Conservation (phyloP, 2,113 vertebrate genomes). For the Sisor rabdophorus region DNA sequence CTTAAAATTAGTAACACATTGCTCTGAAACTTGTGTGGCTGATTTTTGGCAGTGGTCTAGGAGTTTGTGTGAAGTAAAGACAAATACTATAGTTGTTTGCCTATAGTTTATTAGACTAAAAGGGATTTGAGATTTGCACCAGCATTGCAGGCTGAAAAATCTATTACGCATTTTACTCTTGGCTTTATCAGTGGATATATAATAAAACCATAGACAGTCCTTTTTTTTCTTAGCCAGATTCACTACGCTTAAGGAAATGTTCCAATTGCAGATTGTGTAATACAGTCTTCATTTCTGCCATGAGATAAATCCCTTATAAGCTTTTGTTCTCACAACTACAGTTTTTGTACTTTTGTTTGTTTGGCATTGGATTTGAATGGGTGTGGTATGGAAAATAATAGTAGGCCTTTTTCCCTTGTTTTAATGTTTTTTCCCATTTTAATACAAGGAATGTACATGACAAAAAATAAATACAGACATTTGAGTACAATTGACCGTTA, state of each 20-base stretch:
- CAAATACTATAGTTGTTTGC: too few species aligned
- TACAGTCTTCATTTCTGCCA: conserved; percentile 2
- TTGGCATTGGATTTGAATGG: background rate
- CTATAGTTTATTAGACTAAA: conserved; percentile 42
- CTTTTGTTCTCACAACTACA: background rate
- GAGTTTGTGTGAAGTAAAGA: background rate
- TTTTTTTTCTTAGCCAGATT: background rate
- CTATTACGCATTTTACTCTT: background rate
- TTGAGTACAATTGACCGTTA: background rate
- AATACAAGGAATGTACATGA: background rate
- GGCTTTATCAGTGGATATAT: background rate
- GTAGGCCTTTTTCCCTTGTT: background rate
- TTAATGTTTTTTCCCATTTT: background rate
- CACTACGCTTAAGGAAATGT: background rate
- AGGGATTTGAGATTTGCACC: conserved; percentile 37
- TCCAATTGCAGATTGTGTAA: background rate
- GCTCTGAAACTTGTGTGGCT: conserved; percentile 4
- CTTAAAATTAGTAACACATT: conserved; percentile 34
- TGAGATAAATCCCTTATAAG: background rate
- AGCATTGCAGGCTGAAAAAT: conserved; percentile 23
- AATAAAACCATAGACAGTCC: background rate
- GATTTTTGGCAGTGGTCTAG: conserved; percentile 41
- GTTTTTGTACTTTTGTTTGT: conserved; percentile 1
- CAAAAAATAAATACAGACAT: background rate
- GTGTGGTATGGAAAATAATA: background rate